Evolutionary conservation across 2,113 vertebrate species (phyloP).

Genomic region (Periophthalmodon schlosseri): DNA sequence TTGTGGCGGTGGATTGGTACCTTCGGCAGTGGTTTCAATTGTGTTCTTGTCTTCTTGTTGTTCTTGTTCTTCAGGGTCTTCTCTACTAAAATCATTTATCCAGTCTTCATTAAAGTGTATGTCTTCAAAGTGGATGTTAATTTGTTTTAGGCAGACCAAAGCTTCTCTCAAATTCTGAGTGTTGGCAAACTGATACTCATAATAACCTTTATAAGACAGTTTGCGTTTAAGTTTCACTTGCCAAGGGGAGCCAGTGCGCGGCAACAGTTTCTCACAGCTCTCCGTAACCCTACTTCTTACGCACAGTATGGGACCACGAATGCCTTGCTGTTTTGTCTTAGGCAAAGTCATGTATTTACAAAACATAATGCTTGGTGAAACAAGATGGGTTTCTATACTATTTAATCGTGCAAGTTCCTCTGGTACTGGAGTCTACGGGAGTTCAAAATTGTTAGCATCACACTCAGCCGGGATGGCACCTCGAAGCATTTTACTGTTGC

Average conservation of each 20-base stretch:
- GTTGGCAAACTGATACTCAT: too few species aligned
- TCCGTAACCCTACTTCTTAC: background rate
- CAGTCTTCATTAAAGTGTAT: too few species aligned
- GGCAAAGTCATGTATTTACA: background rate
- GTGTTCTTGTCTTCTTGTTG: too few species aligned
- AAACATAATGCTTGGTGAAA: background rate
- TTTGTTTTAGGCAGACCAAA: too few species aligned
- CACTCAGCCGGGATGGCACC: background rate
- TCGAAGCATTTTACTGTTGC: too few species aligned
- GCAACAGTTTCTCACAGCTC: background rate
- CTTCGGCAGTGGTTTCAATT: too few species aligned
- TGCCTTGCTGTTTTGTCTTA: too few species aligned
- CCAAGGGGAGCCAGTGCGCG: background rate
- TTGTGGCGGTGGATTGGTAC: too few species aligned
- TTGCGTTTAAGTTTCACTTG: background rate
- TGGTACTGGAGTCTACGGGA: too few species aligned
- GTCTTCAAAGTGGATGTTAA: too few species aligned
- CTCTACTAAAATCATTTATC: background rate
- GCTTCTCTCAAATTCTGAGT: too few species aligned
- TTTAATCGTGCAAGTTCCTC: background rate
- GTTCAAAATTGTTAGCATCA: background rate
- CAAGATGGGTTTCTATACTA: background rate
- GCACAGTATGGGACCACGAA: background rate
- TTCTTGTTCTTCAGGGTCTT: background rate
- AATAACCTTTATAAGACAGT: too few species aligned